phyloP scores from a whole-genome alignment of 1,140 invertebrate species.

The Tribolium madens region DNA sequence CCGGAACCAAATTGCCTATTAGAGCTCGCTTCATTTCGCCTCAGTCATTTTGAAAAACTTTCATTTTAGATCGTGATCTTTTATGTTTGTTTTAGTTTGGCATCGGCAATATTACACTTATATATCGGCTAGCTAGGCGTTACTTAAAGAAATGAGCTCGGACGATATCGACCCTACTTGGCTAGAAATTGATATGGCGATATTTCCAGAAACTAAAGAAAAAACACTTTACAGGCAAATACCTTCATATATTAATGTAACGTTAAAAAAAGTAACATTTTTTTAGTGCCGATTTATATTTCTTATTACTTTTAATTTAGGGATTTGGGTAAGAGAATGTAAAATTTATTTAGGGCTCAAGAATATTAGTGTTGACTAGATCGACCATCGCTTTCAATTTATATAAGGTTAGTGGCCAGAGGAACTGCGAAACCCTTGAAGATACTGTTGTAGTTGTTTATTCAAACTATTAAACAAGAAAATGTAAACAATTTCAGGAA shows the following conservation, averaged over 20 bases:
- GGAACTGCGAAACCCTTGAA: not conserved
- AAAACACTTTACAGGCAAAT: not conserved
- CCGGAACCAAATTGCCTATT: constrained; percentile 38
- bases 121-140: not conserved
- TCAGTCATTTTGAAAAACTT: constrained; percentile 39
- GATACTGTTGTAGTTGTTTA: not conserved
- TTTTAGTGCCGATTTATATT: too few relatives aligned
- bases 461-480: not conserved
- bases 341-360: not conserved
- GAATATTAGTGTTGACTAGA: not conserved
- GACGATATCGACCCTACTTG: not conserved
- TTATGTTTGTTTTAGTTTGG: constrained; percentile 30
- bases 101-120: constrained; percentile 9
- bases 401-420: not conserved
- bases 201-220: not conserved
- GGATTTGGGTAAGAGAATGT: not conserved
- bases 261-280: too few relatives aligned
- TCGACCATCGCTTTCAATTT: not conserved
- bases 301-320: too few relatives aligned
- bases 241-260: not conserved
- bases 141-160: constrained; percentile 15
- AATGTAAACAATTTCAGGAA: not conserved
- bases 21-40: constrained; percentile 34
- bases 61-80: constrained; percentile 36
- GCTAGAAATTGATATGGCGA: not conserved